Conservation (phyloP, 2,113 vertebrate species). For the Suricata suricatta region DNA sequence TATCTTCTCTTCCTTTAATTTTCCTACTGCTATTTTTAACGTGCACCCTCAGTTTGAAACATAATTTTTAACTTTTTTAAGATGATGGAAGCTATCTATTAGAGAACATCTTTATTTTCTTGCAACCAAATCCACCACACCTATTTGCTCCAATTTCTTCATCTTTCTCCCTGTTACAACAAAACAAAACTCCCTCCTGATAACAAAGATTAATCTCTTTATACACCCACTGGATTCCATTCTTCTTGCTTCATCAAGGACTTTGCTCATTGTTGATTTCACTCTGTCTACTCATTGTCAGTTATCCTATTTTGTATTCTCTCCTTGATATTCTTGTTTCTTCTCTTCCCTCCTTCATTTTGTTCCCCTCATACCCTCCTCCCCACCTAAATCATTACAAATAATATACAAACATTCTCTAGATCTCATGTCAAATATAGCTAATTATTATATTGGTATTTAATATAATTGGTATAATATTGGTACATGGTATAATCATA, state of each 20-base stretch:
- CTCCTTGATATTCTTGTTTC: background rate
- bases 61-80: background rate
- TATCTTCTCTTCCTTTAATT: background rate
- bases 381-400: background rate
- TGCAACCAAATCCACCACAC: background rate
- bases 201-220: background rate
- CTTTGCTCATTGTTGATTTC: background rate
- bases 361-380: background rate
- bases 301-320: background rate
- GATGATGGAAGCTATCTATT: background rate
- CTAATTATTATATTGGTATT: background rate
- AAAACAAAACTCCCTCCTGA: background rate
- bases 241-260: background rate
- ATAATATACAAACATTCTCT: background rate
- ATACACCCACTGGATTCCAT: background rate
- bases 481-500: background rate
- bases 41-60: background rate
- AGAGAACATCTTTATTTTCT: background rate
- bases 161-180: background rate
- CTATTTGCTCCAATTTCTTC: background rate
- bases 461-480: background rate
- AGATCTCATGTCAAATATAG: background rate
- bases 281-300: background rate
- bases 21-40: background rate
- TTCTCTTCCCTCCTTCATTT: background rate